Conservation (phyloP, 1,140 invertebrate species). For the Cheumatopsyche charites region DNA sequence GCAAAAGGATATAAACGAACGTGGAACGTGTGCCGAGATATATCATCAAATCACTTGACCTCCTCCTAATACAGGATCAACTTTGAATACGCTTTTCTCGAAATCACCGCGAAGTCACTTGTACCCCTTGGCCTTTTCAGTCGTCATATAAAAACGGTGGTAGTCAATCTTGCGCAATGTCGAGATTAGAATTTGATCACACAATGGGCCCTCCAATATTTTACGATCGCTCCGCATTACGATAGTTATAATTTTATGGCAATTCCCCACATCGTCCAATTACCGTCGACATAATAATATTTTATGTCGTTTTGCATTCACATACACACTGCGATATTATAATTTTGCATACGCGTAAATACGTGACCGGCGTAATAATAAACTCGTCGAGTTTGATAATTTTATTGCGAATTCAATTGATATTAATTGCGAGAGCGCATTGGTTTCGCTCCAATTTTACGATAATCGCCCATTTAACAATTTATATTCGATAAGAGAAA, state of each 20-base stretch:
- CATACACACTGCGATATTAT: no score
- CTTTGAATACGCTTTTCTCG: no score
- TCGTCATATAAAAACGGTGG: no score
- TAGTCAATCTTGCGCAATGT: neutral
- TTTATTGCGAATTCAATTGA: constrained; percentile 24
- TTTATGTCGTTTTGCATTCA: neutral
- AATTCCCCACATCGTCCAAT: constrained; percentile 10
- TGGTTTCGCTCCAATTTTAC: constrained; percentile 32
- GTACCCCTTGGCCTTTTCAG: no score
- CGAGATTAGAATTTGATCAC: constrained; percentile 9
- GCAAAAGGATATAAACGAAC: no score
- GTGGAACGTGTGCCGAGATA: no score
- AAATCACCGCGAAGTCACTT: no score
- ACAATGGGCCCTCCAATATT: neutral
- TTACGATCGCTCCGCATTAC: constrained; percentile 4
- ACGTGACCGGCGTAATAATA: no score
- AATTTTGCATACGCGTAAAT: no score
- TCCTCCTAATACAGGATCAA: no score
- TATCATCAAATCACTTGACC: no score
- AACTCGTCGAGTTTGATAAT: neutral
- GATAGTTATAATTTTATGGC: constrained; percentile 15
- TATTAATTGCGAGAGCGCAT: constrained; percentile 22
- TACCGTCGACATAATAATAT: constrained; percentile 13
- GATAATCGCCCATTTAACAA: constrained; percentile 28
- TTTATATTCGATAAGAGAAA: constrained; percentile 27